Evolutionary conservation across 1,140 invertebrate genomes (phyloP).

Genomic region (Carposina sasakii): DNA sequence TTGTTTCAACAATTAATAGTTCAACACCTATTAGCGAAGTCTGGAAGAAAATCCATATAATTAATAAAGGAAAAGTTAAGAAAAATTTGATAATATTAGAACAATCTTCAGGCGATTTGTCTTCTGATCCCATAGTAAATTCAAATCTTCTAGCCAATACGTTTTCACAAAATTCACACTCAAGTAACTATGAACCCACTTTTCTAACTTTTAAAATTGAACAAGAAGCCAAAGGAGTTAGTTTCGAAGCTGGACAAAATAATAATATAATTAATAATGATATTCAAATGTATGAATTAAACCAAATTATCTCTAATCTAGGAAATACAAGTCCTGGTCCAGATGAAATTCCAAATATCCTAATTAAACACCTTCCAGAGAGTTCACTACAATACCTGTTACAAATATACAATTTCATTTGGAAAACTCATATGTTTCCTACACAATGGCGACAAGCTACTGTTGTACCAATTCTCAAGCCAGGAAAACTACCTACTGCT

Average conservation of each 20-base stretch:
- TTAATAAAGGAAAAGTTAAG: too few species aligned
- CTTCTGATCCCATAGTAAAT: conserved; percentile 19
- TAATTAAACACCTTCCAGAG: conserved; percentile 21
- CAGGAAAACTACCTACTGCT: conserved; percentile 17
- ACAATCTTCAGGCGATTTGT: too few species aligned
- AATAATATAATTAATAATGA: conserved; percentile 19
- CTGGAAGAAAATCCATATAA: conserved; percentile 23
- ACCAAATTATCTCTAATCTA: conserved; percentile 8
- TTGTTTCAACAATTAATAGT: conserved; percentile 22
- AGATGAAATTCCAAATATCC: conserved; percentile 24
- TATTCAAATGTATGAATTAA: conserved; percentile 17
- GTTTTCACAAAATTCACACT: conserved; percentile 35
- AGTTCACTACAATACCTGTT: conserved; percentile 20
- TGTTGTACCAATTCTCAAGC: conserved; percentile 25
- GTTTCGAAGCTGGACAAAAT: conserved; percentile 16
- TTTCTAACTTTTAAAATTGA: conserved; percentile 26
- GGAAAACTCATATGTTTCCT: conserved; percentile 20
- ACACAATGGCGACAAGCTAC: conserved; percentile 19
- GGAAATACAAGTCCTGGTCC: conserved; percentile 22
- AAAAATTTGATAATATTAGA: too few species aligned
- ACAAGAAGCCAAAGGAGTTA: conserved; percentile 10
- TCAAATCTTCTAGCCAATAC: conserved; percentile 26
- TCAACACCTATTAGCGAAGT: conserved; percentile 16
- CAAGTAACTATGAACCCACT: conserved; percentile 26
- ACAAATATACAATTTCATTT: conserved; percentile 21